phyloP scores from a whole-genome alignment of 1,140 invertebrate species.

The Drosophila varians region DNA sequence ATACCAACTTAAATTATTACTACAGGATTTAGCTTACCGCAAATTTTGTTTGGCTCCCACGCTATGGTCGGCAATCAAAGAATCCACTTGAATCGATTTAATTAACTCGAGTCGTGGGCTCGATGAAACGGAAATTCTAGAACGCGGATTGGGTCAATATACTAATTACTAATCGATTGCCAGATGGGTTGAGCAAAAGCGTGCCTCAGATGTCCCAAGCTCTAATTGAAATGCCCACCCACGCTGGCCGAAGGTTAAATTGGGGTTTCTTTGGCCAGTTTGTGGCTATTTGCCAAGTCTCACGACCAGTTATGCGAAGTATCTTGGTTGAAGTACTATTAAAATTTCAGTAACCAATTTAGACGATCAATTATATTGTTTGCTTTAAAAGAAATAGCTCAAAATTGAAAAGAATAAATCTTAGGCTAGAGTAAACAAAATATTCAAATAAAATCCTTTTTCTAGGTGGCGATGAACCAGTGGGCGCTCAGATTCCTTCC shows the following conservation, averaged over 20 bases:
- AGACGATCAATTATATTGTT: not conserved
- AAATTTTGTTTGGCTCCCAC: conserved; percentile 52
- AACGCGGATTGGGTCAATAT: conserved; percentile 46
- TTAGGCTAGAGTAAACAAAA: too few relatives aligned
- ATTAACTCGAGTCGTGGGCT: conserved; percentile 62
- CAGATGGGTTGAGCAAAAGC: conserved; percentile 38
- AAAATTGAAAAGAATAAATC: too few relatives aligned
- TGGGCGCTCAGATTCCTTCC: conserved; percentile 92
- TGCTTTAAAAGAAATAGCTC: too few relatives aligned
- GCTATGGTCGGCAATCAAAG: conserved; percentile 49
- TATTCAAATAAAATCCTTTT: not conserved
- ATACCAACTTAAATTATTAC: conserved; percentile 59
- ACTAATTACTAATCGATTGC: conserved; percentile 41
- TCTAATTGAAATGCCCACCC: conserved; percentile 34
- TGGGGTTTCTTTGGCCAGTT: conserved; percentile 15
- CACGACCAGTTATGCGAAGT: conserved; percentile 26
- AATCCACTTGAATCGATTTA: conserved; percentile 63
- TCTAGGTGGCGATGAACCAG: conserved; percentile 90
- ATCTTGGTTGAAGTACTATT: not conserved
- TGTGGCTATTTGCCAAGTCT: conserved; percentile 21
- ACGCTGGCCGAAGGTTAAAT: conserved; percentile 23
- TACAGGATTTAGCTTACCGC: conserved; percentile 38
- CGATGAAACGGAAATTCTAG: conserved; percentile 59
- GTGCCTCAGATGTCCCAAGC: conserved; percentile 36
- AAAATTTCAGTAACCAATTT: not conserved